A percentile compares a stretch with the other conserved stretches of the same genome.
These are phyloP conservation scores for Silurus glanis DNA, from an alignment of 2,113 vertebrate species.

Conservation along the genomic window DNA sequence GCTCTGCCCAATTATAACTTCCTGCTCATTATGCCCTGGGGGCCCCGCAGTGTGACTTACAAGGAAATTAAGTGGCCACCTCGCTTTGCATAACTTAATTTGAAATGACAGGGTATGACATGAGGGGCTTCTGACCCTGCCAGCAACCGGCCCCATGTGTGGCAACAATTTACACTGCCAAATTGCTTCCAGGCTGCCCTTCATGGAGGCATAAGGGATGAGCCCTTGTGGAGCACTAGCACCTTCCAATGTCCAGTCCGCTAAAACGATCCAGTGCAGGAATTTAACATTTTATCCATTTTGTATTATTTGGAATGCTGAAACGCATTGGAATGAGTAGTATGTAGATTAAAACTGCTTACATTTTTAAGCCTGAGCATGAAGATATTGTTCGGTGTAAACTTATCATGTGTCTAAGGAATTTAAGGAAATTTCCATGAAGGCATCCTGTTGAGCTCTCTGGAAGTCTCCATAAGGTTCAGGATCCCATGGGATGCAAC, in stretches of 20 bases:
- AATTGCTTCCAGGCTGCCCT: constrained; percentile 84
- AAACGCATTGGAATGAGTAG: neutral
- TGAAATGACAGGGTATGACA: constrained; percentile 97
- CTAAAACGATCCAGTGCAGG: neutral
- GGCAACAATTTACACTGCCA: constrained; percentile 91
- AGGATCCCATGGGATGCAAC: neutral
- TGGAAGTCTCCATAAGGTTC: neutral
- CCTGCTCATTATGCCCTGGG: constrained; percentile 85
- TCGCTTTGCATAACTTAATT: constrained; percentile 98
- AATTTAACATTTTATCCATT: neutral
- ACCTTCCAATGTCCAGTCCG: constrained; percentile 16
- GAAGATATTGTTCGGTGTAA: neutral
- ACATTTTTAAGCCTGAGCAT: no score
- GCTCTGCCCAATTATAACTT: constrained; percentile 97
- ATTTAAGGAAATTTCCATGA: neutral
- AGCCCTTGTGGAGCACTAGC: constrained; percentile 19
- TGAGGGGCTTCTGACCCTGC: constrained; percentile 83
- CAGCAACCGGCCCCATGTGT: constrained; percentile 82
- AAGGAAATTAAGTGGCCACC: constrained; percentile 79
- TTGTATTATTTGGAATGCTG: neutral
- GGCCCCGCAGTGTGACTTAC: constrained; percentile 75
- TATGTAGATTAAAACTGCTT: neutral
- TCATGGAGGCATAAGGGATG: constrained; percentile 39
- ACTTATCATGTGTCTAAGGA: neutral
- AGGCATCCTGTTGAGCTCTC: neutral